Conservation (phyloP, 1,140 invertebrate species). For the Lucilia sericata region DNA sequence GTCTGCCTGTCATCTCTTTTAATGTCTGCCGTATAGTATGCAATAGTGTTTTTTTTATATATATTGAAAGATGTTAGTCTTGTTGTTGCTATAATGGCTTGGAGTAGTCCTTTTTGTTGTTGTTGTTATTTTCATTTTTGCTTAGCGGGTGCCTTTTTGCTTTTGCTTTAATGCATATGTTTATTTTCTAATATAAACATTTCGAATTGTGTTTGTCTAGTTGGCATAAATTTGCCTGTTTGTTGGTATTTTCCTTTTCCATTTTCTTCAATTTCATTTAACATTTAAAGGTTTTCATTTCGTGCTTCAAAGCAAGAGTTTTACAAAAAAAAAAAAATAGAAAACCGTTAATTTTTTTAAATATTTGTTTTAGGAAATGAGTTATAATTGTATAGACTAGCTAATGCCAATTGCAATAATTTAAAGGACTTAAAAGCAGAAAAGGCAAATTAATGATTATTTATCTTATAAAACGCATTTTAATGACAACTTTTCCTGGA, state of each 20-base stretch:
- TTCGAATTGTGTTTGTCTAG: constrained; percentile 6
- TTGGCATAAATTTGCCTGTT: background rate
- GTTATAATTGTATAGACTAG: background rate
- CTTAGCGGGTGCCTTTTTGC: too few relatives aligned
- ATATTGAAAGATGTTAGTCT: background rate
- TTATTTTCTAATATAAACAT: background rate
- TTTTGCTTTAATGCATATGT: background rate
- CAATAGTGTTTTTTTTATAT: too few relatives aligned
- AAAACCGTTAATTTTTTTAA: background rate
- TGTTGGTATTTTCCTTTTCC: background rate
- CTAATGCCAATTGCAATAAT: background rate
- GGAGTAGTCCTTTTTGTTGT: background rate
- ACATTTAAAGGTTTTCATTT: constrained; percentile 6
- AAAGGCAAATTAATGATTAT: too few relatives aligned
- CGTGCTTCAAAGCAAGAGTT: background rate
- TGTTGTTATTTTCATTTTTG: too few relatives aligned
- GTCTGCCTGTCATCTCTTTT: background rate
- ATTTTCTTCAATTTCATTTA: background rate
- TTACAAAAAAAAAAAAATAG: background rate
- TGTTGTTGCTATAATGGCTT: background rate
- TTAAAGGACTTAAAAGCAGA: too few relatives aligned
- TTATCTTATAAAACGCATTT: too few relatives aligned
- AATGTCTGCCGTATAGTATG: too few relatives aligned
- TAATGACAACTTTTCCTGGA: too few relatives aligned
- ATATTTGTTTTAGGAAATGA: background rate